Evolutionary conservation across 2,888 invertebrate genomes (phyloP).

Genomic region (Caenorhabditis sp.): DNA sequence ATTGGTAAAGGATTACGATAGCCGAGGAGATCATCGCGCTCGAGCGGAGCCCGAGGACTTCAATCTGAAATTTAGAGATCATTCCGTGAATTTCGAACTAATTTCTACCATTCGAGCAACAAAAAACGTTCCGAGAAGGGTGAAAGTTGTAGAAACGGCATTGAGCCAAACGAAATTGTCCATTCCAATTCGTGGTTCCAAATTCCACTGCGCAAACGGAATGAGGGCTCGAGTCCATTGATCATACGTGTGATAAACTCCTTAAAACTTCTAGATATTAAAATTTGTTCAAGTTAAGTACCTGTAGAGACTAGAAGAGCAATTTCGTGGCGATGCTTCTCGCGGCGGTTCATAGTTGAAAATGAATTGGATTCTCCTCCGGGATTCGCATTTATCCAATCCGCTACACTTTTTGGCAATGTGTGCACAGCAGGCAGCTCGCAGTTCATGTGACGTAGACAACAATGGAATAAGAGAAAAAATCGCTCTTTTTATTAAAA

Average conservation of each 20-base stretch:
- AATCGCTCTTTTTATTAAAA: not conserved
- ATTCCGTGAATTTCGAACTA: not conserved
- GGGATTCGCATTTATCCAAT: constrained; percentile 5
- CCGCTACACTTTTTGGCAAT: too few species aligned
- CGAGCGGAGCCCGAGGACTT: constrained; percentile 64
- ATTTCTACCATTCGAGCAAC: constrained; percentile 66
- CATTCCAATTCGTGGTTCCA: constrained; percentile 63
- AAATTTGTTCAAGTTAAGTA: not conserved
- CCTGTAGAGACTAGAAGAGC: constrained; percentile 48
- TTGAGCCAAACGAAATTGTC: constrained; percentile 66
- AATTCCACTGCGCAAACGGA: constrained; percentile 73
- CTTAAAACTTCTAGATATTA: constrained; percentile 43
- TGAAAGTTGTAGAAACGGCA: constrained; percentile 64
- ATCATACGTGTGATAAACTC: constrained; percentile 71
- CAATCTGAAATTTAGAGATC: constrained; percentile 60
- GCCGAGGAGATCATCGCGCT: constrained; percentile 54
- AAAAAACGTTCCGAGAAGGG: constrained; percentile 70
- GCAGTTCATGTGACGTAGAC: constrained; percentile 23
- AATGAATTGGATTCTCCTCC: constrained; percentile 1
- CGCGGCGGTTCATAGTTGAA: constrained; percentile 53
- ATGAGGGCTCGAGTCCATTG: constrained; percentile 72
- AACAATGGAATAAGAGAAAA: constrained; percentile 10
- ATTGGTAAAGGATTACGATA: constrained; percentile 40
- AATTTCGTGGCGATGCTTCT: constrained; percentile 45
- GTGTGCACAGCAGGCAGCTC: constrained; percentile 34